phyloP scores from a whole-genome alignment of 2,113 vertebrate genomes.

The Oriolus oriolus region DNA sequence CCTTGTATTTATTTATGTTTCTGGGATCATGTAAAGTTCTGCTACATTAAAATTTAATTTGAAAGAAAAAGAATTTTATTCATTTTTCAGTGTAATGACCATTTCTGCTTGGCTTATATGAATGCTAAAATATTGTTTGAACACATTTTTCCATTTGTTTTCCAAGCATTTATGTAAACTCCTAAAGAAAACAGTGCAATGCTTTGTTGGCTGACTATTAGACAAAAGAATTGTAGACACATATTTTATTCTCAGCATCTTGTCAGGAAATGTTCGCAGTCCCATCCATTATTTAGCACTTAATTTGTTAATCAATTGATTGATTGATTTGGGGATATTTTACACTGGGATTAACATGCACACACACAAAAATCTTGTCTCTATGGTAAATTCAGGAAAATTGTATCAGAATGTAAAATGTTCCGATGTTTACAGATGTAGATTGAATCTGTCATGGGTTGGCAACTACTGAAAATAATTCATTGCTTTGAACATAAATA shows the following conservation, averaged over 20 bases:
- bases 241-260: slow-evolving; percentile 68
- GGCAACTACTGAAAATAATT: slow-evolving; percentile 66
- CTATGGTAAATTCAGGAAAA: slow-evolving; percentile 63
- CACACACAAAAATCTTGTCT: slow-evolving; percentile 32
- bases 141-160: slow-evolving; percentile 66
- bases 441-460: slow-evolving; percentile 69
- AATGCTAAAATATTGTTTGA: slow-evolving; percentile 76
- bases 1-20: slow-evolving; percentile 73
- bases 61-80: slow-evolving; percentile 71
- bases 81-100: slow-evolving; percentile 74
- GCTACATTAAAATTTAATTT: slow-evolving; percentile 80
- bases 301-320: slow-evolving; percentile 78
- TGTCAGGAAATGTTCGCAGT: slow-evolving; percentile 54
- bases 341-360: slow-evolving; percentile 39
- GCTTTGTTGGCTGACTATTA: slow-evolving; percentile 66
- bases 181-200: slow-evolving; percentile 63
- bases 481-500: slow-evolving; percentile 62
- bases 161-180: slow-evolving; percentile 66
- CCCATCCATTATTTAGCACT: slow-evolving; percentile 72
- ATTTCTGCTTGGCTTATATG: slow-evolving; percentile 66
- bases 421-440: slow-evolving; percentile 65
- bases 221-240: slow-evolving; percentile 66
- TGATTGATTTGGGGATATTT: slow-evolving; percentile 65
- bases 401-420: slow-evolving; percentile 57
- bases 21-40: slow-evolving; percentile 75